These are phyloP conservation scores for Cataglyphis livida DNA, from an alignment of 2,888 invertebrate species.

Conservation along the genomic window DNA sequence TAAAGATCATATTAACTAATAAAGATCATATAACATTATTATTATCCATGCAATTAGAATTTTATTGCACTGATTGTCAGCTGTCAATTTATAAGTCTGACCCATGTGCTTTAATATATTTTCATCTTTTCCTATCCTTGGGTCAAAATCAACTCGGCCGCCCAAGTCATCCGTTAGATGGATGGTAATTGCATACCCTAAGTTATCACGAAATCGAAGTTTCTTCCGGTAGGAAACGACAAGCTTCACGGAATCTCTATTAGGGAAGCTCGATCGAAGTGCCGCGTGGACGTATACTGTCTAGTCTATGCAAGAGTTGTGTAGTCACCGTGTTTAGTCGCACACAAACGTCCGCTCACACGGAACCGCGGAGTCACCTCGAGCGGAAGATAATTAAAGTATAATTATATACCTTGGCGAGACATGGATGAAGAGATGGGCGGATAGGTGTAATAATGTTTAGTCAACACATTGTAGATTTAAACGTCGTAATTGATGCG, in stretches of 20 bases:
- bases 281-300: conserved; percentile 44
- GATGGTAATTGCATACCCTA: conserved; percentile 65
- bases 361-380: conserved; percentile 52
- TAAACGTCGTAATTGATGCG: conserved; percentile 50
- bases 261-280: conserved; percentile 61
- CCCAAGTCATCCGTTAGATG: conserved; percentile 48
- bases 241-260: conserved; percentile 63
- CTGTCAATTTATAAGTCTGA: conserved; percentile 30
- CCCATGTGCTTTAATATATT: conserved; percentile 25
- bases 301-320: conserved; percentile 43
- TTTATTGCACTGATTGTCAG: not conserved
- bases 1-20: not conserved
- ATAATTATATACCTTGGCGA: conserved; percentile 52
- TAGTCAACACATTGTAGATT: conserved; percentile 53
- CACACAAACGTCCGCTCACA: conserved; percentile 47
- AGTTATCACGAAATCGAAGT: conserved; percentile 64
- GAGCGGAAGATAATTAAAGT: conserved; percentile 52
- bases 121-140: conserved; percentile 30
- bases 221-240: conserved; percentile 64
- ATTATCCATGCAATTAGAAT: not conserved
- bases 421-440: not conserved
- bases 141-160: conserved; percentile 3
- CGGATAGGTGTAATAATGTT: conserved; percentile 46
- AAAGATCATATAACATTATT: conserved; percentile 6
- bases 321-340: conserved; percentile 48